Conservation (phyloP, 2,113 vertebrate species). For the Petrocephalus zakoni region DNA sequence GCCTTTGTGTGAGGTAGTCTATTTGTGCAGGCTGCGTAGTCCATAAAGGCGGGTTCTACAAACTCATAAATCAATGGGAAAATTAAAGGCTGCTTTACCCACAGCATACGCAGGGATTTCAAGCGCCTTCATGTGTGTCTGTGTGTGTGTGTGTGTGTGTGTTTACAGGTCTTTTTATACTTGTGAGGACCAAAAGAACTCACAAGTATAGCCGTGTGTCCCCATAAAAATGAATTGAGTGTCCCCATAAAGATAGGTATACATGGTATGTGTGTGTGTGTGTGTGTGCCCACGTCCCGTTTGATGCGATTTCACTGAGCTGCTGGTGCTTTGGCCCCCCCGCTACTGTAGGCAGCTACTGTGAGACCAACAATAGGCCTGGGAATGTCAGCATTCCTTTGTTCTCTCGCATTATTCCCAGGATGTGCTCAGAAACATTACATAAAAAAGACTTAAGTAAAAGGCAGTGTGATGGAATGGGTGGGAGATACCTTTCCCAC, state of each 20-base stretch:
- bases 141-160: background rate
- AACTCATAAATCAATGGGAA: background rate
- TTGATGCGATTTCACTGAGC: slow-evolving; percentile 17
- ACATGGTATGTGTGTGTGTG: background rate
- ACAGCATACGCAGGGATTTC: background rate
- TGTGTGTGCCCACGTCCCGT: background rate
- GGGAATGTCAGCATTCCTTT: slow-evolving; percentile 48
- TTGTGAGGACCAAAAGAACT: too few species aligned
- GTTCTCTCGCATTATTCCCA: slow-evolving; percentile 58
- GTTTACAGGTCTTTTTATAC: too few species aligned
- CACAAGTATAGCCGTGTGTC: too few species aligned
- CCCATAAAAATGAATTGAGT: too few species aligned
- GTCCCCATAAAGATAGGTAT: too few species aligned
- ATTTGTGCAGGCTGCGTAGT: background rate
- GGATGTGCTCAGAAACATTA: slow-evolving; percentile 51
- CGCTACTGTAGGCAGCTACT: slow-evolving; percentile 22
- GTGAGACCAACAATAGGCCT: slow-evolving; percentile 31
- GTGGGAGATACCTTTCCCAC: background rate
- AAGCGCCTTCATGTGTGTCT: background rate
- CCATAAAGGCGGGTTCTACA: background rate
- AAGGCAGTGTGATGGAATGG: slow-evolving; percentile 1
- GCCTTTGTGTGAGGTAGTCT: background rate
- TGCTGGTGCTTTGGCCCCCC: slow-evolving; percentile 22
- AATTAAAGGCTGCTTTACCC: background rate
- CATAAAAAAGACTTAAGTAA: slow-evolving; percentile 35